Conservation (phyloP, 1,140 invertebrate species). For the Venturia canescens region DNA sequence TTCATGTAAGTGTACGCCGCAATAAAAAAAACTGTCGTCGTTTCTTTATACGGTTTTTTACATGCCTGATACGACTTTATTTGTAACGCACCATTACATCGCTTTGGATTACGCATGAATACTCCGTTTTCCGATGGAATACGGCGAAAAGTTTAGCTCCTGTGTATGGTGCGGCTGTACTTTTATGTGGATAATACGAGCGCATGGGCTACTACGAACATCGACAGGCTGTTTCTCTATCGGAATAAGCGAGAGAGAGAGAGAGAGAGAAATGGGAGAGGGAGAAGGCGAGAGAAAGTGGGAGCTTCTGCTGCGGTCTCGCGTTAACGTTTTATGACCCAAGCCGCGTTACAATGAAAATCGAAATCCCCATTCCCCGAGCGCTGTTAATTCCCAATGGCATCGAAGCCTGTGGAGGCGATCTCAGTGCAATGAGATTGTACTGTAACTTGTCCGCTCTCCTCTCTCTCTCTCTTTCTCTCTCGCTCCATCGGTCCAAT, state of each 20-base stretch:
- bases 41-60: neutral
- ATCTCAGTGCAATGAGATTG: slow-evolving; percentile 64
- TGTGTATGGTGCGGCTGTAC: neutral
- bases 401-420: slow-evolving; percentile 68
- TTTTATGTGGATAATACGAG: neutral
- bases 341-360: slow-evolving; percentile 64
- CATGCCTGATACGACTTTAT: neutral
- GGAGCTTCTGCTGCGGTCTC: slow-evolving; percentile 62
- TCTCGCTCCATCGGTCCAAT: neutral
- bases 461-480: no score
- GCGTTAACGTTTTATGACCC: slow-evolving; percentile 71
- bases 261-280: no score
- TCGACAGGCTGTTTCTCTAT: slow-evolving; percentile 17
- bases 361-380: slow-evolving; percentile 69
- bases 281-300: slow-evolving; percentile 9
- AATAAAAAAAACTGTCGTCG: neutral
- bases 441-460: slow-evolving; percentile 66
- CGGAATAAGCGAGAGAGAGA: no score
- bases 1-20: neutral
- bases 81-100: neutral
- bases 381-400: slow-evolving; percentile 72
- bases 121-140: neutral
- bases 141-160: no score
- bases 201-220: slow-evolving; percentile 11
- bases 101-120: slow-evolving; percentile 31